Base-by-base conservation (phyloP, 2,888 invertebrate species). In the Entomobrya proxima region DNA sequence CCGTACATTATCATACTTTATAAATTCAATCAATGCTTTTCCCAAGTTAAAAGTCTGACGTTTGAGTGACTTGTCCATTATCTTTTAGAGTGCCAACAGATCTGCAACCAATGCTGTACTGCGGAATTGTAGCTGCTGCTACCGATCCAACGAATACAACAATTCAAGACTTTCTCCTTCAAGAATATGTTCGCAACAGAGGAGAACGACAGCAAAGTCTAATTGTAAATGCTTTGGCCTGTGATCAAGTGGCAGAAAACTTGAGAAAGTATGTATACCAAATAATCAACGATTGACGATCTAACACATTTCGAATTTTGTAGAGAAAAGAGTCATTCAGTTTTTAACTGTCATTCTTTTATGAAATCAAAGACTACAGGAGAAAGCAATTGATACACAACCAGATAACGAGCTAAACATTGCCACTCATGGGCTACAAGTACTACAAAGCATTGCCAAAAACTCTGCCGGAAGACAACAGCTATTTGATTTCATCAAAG, bases 61-160 rank as follows among this genome's bases (percentile, higher is more conserved):
- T 55, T 55, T 9, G 3, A 4, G 24, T 18, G 18, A 55, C 21
- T 47, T 13, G 11, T 2, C 5, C 50, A 27, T 35, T 13, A n/a
- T n/a, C n/a, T n/a, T n/a, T 11, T 27, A 85, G 75, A 11, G 75
- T 87, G 55, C 77, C 82, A 11, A 85, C 87, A 4, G 87, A 87
- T 50, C 18, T 82, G 27, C 87, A 87, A 32, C 85, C 87, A 24
- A 76, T 82, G 77, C 27, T 87, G 9, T 87, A 78, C 32, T 87
- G 87, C 44, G 69, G 47, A 11, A 85, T 82, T 11, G 61, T 85
- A 5, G 67, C 79, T 24, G 67, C 67, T 4, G 15, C 78, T n/a
- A 9, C 15, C 24, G 47, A 64, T 30, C 64, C 78, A 32, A 21
- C 78, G 3, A 79, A 69, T 30, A 40, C 37, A 21, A 58, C 37